Conservation (phyloP, 2,113 vertebrate species). For the Dasyornis broadbenti region DNA sequence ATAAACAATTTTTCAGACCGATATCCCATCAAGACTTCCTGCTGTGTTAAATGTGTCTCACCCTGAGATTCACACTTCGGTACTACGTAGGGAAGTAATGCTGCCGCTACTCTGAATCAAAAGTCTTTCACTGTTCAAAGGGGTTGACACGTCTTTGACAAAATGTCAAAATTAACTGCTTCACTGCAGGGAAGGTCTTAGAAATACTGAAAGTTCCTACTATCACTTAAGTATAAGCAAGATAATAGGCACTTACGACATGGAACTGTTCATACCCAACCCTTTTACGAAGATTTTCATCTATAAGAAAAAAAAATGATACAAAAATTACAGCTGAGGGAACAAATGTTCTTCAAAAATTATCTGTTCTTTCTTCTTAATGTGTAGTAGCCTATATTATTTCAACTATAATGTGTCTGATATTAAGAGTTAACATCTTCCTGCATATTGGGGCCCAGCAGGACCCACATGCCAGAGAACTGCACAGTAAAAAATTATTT, state of each 20-base stretch:
- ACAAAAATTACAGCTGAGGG: neutral
- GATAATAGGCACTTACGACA: conserved; percentile 13
- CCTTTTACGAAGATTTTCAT: neutral
- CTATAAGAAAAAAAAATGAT: neutral
- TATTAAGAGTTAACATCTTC: neutral
- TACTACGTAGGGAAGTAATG: neutral
- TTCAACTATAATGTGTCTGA: neutral
- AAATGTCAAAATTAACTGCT: conserved; percentile 42
- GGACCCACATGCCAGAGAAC: neutral
- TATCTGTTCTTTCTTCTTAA: neutral
- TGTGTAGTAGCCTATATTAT: neutral
- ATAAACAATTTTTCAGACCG: neutral
- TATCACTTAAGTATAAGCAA: neutral
- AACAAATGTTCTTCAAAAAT: neutral
- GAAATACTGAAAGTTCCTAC: conserved; percentile 9
- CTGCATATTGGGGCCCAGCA: neutral
- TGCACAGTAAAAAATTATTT: neutral
- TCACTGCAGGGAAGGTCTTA: conserved; percentile 1
- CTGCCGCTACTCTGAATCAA: neutral
- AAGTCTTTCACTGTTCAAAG: neutral
- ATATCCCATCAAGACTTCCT: neutral
- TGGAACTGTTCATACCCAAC: neutral
- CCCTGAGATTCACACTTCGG: neutral
- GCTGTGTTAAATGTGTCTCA: neutral
- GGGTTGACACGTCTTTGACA: neutral